Percentiles rank a stretch among this genome's conserved stretches.
phyloP scores from a whole-genome alignment of 53 echinoderm and acorn worm species.

The Holothuria scabra region DNA sequence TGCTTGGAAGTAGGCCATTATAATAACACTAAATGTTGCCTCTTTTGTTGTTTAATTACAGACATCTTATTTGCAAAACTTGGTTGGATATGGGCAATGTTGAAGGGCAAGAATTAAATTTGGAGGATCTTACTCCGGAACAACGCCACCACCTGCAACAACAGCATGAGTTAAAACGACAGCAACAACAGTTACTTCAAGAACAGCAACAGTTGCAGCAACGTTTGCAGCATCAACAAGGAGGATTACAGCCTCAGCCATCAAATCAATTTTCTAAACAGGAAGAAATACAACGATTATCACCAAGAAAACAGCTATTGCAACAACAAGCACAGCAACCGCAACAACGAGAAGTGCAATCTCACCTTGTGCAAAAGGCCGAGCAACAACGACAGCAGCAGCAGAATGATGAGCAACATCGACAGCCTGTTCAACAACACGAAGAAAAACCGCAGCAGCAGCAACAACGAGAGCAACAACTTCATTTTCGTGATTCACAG shows the following conservation, averaged over 20 bases:
- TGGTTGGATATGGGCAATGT: constrained; percentile 19
- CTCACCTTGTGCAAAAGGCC: not conserved
- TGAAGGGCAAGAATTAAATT: constrained; percentile 42
- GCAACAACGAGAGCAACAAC: not conserved
- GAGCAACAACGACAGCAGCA: constrained; percentile 23
- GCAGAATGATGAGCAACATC: constrained; percentile 8
- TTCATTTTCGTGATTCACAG: not conserved
- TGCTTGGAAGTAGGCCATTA: too few species aligned
- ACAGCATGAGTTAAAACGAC: constrained; percentile 25
- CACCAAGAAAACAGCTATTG: too few species aligned
- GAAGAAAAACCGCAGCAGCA: not conserved
- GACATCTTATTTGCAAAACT: too few species aligned
- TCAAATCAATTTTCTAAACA: too few species aligned
- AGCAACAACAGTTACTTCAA: constrained; percentile 23
- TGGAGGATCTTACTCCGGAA: constrained; percentile 28
- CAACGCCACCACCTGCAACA: constrained; percentile 29
- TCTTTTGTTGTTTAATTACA: too few species aligned
- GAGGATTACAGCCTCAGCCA: constrained; percentile 7
- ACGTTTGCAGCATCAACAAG: constrained; percentile 23
- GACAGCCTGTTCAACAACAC: not conserved
- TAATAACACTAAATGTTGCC: too few species aligned
- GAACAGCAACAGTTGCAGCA: constrained; percentile 39
- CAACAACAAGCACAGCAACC: constrained; percentile 1
- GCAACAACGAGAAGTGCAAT: constrained; percentile 31
- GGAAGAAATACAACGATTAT: too few species aligned